Evolutionary conservation across 2,888 invertebrate genomes (phyloP).

Genomic region (Aromia moschata): DNA sequence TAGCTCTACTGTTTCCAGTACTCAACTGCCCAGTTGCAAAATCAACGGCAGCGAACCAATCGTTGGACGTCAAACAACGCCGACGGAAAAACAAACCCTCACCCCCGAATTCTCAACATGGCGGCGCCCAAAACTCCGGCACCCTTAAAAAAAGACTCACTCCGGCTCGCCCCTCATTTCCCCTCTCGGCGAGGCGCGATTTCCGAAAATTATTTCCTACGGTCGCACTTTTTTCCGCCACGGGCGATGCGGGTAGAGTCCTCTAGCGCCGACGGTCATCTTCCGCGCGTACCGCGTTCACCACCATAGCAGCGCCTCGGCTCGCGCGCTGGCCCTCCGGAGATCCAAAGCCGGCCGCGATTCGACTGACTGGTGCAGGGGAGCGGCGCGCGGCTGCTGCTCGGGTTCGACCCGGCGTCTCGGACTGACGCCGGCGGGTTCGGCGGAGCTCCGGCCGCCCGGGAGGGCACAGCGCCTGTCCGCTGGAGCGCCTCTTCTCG

Average conservation of each 20-base stretch:
- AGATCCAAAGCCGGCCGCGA: constrained; percentile 11
- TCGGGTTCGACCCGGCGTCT: constrained; percentile 58
- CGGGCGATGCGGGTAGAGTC: constrained; percentile 51
- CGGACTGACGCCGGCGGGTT: constrained; percentile 51
- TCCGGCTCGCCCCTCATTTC: too few species aligned
- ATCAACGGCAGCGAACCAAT: too few species aligned
- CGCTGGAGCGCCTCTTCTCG: constrained; percentile 53
- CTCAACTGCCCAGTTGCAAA: too few species aligned
- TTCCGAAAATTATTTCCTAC: too few species aligned
- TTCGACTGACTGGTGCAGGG: constrained; percentile 14
- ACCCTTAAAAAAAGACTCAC: too few species aligned
- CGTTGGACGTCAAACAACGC: too few species aligned
- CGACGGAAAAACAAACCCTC: too few species aligned
- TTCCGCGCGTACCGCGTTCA: constrained; percentile 6
- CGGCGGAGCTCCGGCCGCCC: constrained; percentile 57
- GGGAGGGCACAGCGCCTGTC: constrained; percentile 65
- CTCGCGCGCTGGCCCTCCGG: background rate
- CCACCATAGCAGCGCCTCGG: background rate
- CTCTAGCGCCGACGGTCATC: constrained; percentile 31
- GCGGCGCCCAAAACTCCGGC: too few species aligned
- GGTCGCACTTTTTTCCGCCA: constrained; percentile 50
- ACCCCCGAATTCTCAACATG: too few species aligned
- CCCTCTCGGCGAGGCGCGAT: too few species aligned
- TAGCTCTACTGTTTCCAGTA: too few species aligned
- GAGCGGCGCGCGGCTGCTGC: constrained; percentile 36